These are phyloP conservation scores for Hydroisotoma schaefferi DNA, from an alignment of 2,888 invertebrate genomes.

Conservation along the genomic window DNA sequence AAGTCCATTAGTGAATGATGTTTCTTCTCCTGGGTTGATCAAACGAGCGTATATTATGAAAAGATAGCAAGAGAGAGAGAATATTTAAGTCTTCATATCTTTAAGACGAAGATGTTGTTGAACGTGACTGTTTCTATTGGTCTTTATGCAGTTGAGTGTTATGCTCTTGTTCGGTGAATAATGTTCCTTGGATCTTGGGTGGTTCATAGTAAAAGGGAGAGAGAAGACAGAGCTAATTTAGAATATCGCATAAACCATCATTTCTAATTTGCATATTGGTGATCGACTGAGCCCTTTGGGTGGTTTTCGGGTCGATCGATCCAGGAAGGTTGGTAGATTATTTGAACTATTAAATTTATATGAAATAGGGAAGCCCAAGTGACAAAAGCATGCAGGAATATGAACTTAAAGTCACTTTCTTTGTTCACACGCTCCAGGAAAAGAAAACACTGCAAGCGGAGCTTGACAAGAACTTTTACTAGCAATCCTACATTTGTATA, in stretches of 20 bases:
- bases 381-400: slow-evolving; percentile 20
- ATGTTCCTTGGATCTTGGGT: background rate
- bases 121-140: too few species aligned
- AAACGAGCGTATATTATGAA: slow-evolving; percentile 7
- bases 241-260: slow-evolving; percentile 38
- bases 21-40: slow-evolving; percentile 3
- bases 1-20: background rate
- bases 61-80: too few species aligned
- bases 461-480: slow-evolving; percentile 23
- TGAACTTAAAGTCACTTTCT: background rate
- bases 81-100: background rate
- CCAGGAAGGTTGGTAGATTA: slow-evolving; percentile 19
- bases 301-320: slow-evolving; percentile 30
- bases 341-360: too few species aligned
- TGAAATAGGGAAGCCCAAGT: slow-evolving; percentile 16
- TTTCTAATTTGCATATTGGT: slow-evolving; percentile 40
- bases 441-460: slow-evolving; percentile 4
- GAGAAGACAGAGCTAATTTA: slow-evolving; percentile 32
- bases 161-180: background rate
- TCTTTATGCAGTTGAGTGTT: too few species aligned
- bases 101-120: slow-evolving; percentile 5
- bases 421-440: slow-evolving; percentile 3
- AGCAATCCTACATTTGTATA: slow-evolving; percentile 38
- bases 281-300: slow-evolving; percentile 33
- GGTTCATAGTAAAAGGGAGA: background rate